phyloP scores from a whole-genome alignment of 2,888 invertebrate genomes.

The Thera obeliscata region DNA sequence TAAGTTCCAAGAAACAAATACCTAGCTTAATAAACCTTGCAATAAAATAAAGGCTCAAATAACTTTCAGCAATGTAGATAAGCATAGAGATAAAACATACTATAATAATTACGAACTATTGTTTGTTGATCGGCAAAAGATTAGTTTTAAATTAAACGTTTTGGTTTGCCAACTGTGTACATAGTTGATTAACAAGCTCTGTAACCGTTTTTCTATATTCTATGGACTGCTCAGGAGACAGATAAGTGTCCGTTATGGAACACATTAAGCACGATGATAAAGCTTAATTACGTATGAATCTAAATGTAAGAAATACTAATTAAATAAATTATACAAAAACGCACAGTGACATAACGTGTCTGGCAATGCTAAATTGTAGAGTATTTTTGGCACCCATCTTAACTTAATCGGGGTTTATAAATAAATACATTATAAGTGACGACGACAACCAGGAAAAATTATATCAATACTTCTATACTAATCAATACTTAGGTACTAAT shows the following conservation, averaged over 20 bases:
- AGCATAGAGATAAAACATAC: neutral
- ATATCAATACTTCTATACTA: no score
- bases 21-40: neutral
- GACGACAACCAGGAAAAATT: neutral
- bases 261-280: neutral
- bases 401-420: neutral
- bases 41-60: conserved; percentile 4
- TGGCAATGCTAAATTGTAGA: neutral
- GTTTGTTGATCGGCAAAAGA: neutral
- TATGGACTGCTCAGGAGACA: no score
- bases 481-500: no score
- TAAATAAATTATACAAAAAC: neutral
- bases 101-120: conserved; percentile 1
- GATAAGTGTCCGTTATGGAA: no score
- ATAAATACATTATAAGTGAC: neutral
- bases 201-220: no score
- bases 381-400: neutral
- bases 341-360: neutral
- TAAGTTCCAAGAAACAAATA: neutral
- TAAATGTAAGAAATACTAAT: neutral
- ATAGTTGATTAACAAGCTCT: no score
- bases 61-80: conserved; percentile 33
- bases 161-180: neutral
- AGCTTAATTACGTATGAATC: neutral
- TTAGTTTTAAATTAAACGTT: neutral